These are phyloP conservation scores for Pterophyllum scalare DNA, from an alignment of 2,113 vertebrate genomes.

Conservation along the genomic window DNA sequence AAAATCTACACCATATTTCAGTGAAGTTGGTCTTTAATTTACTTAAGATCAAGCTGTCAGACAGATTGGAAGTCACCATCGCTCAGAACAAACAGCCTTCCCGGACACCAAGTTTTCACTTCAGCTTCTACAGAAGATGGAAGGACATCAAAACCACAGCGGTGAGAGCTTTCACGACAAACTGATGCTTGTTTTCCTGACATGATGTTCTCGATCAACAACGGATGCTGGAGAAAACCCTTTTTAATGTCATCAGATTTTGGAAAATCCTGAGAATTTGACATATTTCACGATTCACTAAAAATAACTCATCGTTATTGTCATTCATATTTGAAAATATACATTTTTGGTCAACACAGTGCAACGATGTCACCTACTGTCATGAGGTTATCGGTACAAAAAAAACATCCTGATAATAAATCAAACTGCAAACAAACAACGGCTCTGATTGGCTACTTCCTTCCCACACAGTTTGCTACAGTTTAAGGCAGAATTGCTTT, in stretches of 20 bases:
- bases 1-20: background rate
- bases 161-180: background rate
- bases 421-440: conserved; percentile 15
- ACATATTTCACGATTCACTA: background rate
- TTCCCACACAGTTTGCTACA: conserved; percentile 41
- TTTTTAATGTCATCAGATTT: background rate
- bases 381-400: conserved; percentile 11
- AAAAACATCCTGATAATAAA: background rate
- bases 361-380: conserved; percentile 12
- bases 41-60: background rate
- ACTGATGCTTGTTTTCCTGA: background rate
- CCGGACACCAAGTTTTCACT: background rate
- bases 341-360: conserved; percentile 62
- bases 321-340: conserved; percentile 49
- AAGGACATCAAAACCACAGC: background rate
- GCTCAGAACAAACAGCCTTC: background rate
- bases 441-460: conserved; percentile 15
- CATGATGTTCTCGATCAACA: background rate
- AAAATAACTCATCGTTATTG: conserved; percentile 30
- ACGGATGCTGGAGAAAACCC: background rate
- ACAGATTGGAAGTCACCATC: background rate
- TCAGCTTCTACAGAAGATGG: background rate
- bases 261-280: conserved; percentile 49
- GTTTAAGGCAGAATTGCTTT: conserved; percentile 63
- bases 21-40: conserved; percentile 19